These are phyloP conservation scores for Pteronotus mesoamericanus DNA, from an alignment of 2,797 vertebrate genomes.

Conservation along the genomic window DNA sequence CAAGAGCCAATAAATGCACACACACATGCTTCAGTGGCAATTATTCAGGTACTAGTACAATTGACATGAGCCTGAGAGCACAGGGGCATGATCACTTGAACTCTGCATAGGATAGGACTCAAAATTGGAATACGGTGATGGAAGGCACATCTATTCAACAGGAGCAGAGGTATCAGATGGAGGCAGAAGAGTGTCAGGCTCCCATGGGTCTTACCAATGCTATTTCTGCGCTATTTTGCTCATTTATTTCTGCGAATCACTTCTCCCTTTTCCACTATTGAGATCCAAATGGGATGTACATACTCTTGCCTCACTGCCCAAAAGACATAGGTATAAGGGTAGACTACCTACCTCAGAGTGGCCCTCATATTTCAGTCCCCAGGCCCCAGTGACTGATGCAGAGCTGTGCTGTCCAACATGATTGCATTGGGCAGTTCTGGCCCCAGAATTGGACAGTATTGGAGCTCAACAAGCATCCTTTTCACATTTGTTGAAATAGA, in stretches of 20 bases:
- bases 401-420: neutral
- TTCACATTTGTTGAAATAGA: neutral
- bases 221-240: neutral
- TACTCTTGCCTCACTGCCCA: neutral
- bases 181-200: neutral
- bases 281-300: neutral
- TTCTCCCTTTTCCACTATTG: neutral
- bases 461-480: neutral
- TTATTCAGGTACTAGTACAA: neutral
- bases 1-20: neutral
- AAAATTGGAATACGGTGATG: neutral
- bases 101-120: neutral
- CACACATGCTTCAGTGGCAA: neutral
- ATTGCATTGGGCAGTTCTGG: neutral
- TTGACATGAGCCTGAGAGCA: neutral
- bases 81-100: neutral
- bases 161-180: neutral
- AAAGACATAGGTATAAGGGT: neutral
- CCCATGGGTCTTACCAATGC: neutral
- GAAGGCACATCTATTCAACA: neutral
- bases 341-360: no score
- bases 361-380: neutral
- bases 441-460: fast-evolving
- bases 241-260: neutral
- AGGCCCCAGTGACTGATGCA: neutral